Base-by-base conservation (phyloP, 2,797 vertebrate species). In the Gymnoscopelus microlampas region DNA sequence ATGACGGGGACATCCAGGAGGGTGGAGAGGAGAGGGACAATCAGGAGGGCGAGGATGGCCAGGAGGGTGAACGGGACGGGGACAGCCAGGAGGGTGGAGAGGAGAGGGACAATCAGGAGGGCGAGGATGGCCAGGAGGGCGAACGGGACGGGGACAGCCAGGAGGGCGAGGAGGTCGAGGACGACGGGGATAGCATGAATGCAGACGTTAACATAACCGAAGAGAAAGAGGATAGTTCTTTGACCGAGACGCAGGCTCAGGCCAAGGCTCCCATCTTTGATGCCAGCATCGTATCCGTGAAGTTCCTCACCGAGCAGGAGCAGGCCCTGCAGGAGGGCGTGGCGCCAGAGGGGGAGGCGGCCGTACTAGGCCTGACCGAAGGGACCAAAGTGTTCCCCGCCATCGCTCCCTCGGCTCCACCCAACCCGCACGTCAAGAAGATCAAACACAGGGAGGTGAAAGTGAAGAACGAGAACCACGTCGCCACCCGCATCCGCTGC, bases 241-340 rank as follows among this genome's bases (percentile, higher is more conserved):
- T 19, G 14, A 53, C 82, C 81, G 92, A 87, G 80, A 93, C 85
- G 79, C 92, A 81, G 85, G 60, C 19, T 19, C 19, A 88, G 71
- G 91, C 93, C 71, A 94, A 87, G 79, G 86, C 80, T 10, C 77
- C 85, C 61, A 87, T 89, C 12, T 98, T 98, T 78, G 98, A 99
- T 89, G 92, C 95, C 58, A 97, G 95, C 74, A 98, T 99, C 65
- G 92, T 98, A 56, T 94, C 94, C 63, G 88, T 97, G 78, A 97
- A 95, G 92, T 87, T 73, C 53, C 83, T 92, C 6, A 83, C 90
- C 15, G 95, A 95, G 48, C 90, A 91, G 64, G 94, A 95, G 13
- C 62, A 80, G 55, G 3, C 68, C 2, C 85, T 88, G 60, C 76
- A 89, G 47, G 91, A 90, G 87, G 77, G 84, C 60, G 58, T 85